Base-by-base conservation (phyloP, 2,888 invertebrate species). In the Hydraecia micacea region DNA sequence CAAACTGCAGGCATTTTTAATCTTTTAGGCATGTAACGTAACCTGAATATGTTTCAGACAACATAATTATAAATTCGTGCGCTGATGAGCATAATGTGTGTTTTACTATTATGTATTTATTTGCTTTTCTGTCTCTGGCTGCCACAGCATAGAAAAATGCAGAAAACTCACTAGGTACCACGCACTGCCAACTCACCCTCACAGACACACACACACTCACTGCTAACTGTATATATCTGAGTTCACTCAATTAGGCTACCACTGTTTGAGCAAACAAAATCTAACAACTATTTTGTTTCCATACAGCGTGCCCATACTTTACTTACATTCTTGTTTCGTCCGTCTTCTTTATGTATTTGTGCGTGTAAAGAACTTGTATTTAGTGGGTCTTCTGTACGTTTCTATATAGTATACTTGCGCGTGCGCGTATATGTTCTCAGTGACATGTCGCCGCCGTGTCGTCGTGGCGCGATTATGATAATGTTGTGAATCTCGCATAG, bases 401-500 rank as follows among this genome's bases (percentile, higher is more conserved):
- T n/a, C 15, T 49, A 2, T 62, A 0, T 13, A 8, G 60, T 28
- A 32, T 4, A 15, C 8, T 0, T n/a, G 65, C 66, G 65, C 62
- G 28, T 62, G 73, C 69, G 39, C 63, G 11, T 63, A 2, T 39
- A 2, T 39, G 49, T 15, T 46, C 28, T 69, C 46, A 55, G 39
- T 7, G 39, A n/a, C 67, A 55, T 42, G 36, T 36, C 36, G 63
- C 28, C 3, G 25, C 28, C n/a, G 21, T 5, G 8, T n/a, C 9
- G 36, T 62, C 65, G 42, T 69, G 69, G 36, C 52, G 42, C 36
- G 39, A 55, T 67, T 73, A 78, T 79, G 63, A 60, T 67, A 70
- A 71, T 79, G 52, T 75, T 75, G 65, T 77, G 69, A 83, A 77
- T 83, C 75, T 86, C 72, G 67, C 67, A 65, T 68, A 55, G 69